Conservation (phyloP, 2,113 vertebrate genomes). For the Anser brachyrhynchus region DNA sequence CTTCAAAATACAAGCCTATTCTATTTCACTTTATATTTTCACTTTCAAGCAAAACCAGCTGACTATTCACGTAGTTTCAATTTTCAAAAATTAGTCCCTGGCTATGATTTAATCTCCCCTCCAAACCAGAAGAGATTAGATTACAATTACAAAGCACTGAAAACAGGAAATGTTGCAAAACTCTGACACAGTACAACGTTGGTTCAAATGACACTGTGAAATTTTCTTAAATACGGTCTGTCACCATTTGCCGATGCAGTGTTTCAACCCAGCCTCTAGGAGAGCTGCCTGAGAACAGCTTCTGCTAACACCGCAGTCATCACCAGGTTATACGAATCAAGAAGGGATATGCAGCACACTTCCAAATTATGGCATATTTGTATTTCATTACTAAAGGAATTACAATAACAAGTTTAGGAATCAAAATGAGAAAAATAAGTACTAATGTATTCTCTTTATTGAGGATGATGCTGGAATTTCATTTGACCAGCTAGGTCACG, state of each 20-base stretch:
- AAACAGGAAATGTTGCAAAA: constrained; percentile 63
- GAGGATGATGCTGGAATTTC: neutral
- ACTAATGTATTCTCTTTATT: neutral
- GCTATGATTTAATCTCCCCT: constrained; percentile 38
- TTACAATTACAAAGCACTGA: constrained; percentile 43
- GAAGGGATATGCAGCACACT: neutral
- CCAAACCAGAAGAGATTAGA: constrained; percentile 45
- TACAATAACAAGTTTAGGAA: neutral
- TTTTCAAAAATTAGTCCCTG: constrained; percentile 8
- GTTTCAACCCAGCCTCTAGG: constrained; percentile 9
- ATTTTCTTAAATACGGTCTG: neutral
- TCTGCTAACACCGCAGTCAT: neutral
- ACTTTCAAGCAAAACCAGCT: constrained; percentile 38
- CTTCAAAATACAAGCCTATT: neutral
- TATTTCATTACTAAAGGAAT: neutral
- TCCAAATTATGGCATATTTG: neutral
- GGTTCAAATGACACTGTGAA: constrained; percentile 11
- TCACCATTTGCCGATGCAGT: neutral
- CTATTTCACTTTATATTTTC: neutral
- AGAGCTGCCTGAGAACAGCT: neutral
- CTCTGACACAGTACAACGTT: constrained; percentile 16
- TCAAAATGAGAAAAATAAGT: neutral
- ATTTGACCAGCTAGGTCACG: neutral
- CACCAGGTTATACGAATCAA: neutral
- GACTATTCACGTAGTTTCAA: constrained; percentile 1